Percentiles rank a stretch among this genome's conserved stretches.
phyloP scores from a whole-genome alignment of 37 sponge, comb jelly and placozoan genomes.

The Diacarnus erythraeanus region DNA sequence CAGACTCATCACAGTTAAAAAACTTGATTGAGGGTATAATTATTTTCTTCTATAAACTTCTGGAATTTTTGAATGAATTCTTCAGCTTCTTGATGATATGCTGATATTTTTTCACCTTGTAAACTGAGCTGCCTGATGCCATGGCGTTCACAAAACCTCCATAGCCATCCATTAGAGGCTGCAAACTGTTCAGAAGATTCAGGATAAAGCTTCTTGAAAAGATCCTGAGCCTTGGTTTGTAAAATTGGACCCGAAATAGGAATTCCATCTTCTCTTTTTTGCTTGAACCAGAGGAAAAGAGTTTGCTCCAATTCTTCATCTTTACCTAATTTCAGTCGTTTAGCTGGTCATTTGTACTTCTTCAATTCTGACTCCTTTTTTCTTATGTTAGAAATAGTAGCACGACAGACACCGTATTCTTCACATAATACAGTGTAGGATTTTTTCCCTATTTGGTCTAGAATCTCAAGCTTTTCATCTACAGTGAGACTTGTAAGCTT shows the following conservation, averaged over 20 bases:
- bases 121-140: slow-evolving; percentile 31
- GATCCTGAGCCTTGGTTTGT: background rate
- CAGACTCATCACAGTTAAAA: slow-evolving; percentile 65
- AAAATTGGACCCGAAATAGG: slow-evolving; percentile 22
- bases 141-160: slow-evolving; percentile 28
- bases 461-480: slow-evolving; percentile 20
- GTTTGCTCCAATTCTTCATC: slow-evolving; percentile 7
- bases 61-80: background rate
- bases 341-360: slow-evolving; percentile 9
- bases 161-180: slow-evolving; percentile 22
- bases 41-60: background rate
- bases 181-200: background rate
- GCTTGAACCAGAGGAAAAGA: slow-evolving; percentile 21
- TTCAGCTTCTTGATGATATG: slow-evolving; percentile 9
- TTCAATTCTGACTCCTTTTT: slow-evolving; percentile 1
- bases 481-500: slow-evolving; percentile 3
- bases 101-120: slow-evolving; percentile 40
- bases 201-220: background rate
- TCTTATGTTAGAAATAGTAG: slow-evolving; percentile 43
- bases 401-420: slow-evolving; percentile 23
- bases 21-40: slow-evolving; percentile 2
- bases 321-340: background rate
- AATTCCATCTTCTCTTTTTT: slow-evolving; percentile 23
- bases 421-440: slow-evolving; percentile 30
- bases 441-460: slow-evolving; percentile 39